Percentiles rank a stretch among this genome's conserved stretches.
Evolutionary conservation across 2,797 vertebrate genomes (phyloP).

Genomic region (Bucorvus abyssinicus): DNA sequence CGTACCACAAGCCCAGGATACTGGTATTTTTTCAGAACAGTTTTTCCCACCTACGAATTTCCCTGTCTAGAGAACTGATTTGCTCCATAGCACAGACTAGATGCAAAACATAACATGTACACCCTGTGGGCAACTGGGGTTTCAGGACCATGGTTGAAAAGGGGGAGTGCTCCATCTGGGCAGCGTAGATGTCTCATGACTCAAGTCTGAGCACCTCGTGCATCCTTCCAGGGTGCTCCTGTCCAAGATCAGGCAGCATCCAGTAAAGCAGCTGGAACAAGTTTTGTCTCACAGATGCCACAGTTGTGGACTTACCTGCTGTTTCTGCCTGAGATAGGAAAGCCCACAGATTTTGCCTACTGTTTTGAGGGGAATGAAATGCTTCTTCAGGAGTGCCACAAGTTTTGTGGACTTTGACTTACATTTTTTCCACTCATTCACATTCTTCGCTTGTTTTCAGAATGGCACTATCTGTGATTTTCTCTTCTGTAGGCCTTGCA

Average conservation of each 20-base stretch:
- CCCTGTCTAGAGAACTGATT: not conserved
- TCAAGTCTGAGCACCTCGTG: not conserved
- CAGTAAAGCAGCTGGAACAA: not conserved
- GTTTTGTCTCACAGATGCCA: not conserved
- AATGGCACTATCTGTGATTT: not conserved
- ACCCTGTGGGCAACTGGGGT: not conserved
- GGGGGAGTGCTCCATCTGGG: not conserved
- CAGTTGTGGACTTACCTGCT: not conserved
- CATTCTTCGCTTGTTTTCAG: not conserved
- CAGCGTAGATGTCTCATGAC: not conserved
- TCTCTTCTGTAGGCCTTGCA: not conserved
- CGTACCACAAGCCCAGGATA: not conserved
- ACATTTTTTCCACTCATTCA: not conserved
- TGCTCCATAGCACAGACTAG: not conserved
- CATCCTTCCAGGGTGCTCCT: not conserved
- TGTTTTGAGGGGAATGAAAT: not conserved
- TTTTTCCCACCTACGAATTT: not conserved
- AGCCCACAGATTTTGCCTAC: not conserved
- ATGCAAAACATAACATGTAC: not conserved
- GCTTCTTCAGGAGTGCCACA: not conserved
- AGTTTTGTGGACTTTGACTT: not conserved
- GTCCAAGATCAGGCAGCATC: not conserved
- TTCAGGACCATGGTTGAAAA: not conserved
- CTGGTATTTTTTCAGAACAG: not conserved
- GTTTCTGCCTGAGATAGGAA: not conserved